phyloP scores from a whole-genome alignment of 2,888 invertebrate species.

The Megastigmus dorsalis region DNA sequence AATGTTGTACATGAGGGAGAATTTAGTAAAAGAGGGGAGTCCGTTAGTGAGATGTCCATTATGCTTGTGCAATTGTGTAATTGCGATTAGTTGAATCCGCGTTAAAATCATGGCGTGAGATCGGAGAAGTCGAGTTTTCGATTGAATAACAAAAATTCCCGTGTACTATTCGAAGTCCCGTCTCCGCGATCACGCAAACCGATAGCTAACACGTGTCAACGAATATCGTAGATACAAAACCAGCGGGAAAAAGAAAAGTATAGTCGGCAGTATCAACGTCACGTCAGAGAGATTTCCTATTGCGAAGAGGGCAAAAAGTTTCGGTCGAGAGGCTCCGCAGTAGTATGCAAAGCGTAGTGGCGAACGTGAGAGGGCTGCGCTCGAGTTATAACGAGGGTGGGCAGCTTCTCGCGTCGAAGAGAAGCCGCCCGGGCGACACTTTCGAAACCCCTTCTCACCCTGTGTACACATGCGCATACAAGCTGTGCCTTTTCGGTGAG shows the following conservation, averaged over 20 bases:
- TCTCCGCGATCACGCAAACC: not conserved
- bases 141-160: no score
- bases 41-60: no score
- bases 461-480: not conserved
- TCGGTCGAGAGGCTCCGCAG: no score
- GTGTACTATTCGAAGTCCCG: no score
- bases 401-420: not conserved
- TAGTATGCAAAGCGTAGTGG: constrained; percentile 36
- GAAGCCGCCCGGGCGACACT: constrained; percentile 13
- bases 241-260: not conserved
- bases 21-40: no score
- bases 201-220: no score
- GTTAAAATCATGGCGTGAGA: no score
- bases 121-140: no score
- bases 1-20: no score
- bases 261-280: not conserved
- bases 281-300: constrained; percentile 7
- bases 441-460: not conserved
- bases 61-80: no score
- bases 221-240: not conserved
- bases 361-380: constrained; percentile 12
- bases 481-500: not conserved
- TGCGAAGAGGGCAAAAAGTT: not conserved
- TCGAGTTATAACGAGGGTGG: constrained; percentile 45
- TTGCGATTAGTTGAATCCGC: no score